Evolutionary conservation across 2,113 vertebrate genomes (phyloP), one percentile per base, ranked within the genome.

Genomic region (Phoxinus phoxinus): DNA sequence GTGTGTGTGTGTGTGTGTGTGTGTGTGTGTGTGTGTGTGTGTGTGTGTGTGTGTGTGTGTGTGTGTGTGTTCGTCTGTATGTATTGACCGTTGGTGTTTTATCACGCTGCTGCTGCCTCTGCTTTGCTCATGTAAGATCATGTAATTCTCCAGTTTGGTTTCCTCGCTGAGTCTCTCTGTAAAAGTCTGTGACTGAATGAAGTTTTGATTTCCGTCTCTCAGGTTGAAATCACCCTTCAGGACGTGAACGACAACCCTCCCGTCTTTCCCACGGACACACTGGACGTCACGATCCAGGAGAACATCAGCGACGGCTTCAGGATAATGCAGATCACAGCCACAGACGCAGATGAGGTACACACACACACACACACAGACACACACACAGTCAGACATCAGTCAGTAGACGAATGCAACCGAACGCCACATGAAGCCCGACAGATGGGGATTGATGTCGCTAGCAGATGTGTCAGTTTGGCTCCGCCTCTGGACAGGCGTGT

Each of bases 191-290:
- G 6, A 5, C 1, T 63, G n/a, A 27, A 7, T 15, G 25, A 21
- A 35, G 89, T 89, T 86, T 85, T 83, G 61, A 7, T 85, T 87
- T 88, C 44, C 89, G 85, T n/a, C 27, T 76, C 84, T 84, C 91
- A 99, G 98, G 98, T 99, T 87, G 98, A 99, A 95, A 97, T 99
- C 94, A 98, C 97, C 0, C 96, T 99, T 84, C 97, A 99, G 90
- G 98, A 99, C 88, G 94, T 99, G 91, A 99, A 99, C 15, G 98
- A 99, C 95, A 99, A 99, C 90, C 97, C 98, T 1, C 98, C 98
- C 3, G 90, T 99, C 15, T 99, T 99, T 93, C 97, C 98, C 59
- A 97, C 97, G 2, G 97, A 99, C 86, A 95, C 94, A 86, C 95
- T 99, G 1, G 98, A 99, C 65, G 94, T 99, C 87, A 97, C 95